Evolutionary conservation across 1,140 invertebrate species (phyloP), one percentile per base, ranked within the genome.

Genomic region (Tetragnatha versicolor): DNA sequence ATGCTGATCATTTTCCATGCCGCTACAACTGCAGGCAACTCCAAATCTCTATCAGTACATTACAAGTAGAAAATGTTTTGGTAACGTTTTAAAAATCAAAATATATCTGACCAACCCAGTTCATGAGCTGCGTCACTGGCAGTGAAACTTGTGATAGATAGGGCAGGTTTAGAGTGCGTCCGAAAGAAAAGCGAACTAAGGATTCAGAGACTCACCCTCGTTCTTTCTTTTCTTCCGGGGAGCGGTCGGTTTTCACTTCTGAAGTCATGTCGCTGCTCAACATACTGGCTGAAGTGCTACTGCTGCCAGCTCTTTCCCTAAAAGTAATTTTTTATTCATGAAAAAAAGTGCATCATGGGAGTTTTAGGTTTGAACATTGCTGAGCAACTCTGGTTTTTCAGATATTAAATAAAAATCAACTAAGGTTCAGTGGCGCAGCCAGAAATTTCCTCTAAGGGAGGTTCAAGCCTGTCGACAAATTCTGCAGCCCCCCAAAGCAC

Each of bases 201-300:
- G 22, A 42, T 33, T 69, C 51, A 65, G 65, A 65, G 25, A 79
- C 69, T 75, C 66, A 80, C 79, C 79, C 79, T 75, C 63, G 42
- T 51, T 79, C 75, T 63, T 81, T 76, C 39, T 63, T 83, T 75
- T 78, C 80, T 68, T 81, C 81, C 35, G 81, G 78, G 2, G 79
- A 80, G 14, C 53, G 58, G 42, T 75, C 79, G 9, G 37, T n/a
- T 35, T 68, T 73, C 20, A 51, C 53, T 63, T 75, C 79, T 42
- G 60, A 70, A 14, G 79, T 75, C 27, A 75, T 58, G 61, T 80
- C 79, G 12, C 69, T 70, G 69, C 79, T 80, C 9, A 72, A 17
- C 31, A 66, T 29, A 77, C 79, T 80, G n/a, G 70, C 73, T 12
- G 72, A 75, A 22, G 79, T 80, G 35, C 79, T 80, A 20, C 61